Base-by-base conservation (phyloP, 2,797 vertebrate genomes). In the Tokudaia muenninki region DNA sequence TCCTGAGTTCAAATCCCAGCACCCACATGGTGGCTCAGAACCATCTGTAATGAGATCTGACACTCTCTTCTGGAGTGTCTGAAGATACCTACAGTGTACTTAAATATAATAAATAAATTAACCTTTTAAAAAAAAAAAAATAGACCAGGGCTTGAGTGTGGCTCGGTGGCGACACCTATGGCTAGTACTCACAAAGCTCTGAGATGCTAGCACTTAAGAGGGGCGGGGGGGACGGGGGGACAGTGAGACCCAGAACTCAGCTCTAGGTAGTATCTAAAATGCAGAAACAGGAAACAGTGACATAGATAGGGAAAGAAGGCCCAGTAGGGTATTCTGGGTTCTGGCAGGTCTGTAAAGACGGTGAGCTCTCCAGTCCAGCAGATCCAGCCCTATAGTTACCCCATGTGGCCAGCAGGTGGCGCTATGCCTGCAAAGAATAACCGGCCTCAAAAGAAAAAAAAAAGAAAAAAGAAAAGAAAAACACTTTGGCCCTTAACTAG, bases 391-490 rank as follows among this genome's bases (percentile, higher is more conserved):
- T 78, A 5, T 26, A 92, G 80, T 95, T 75, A 89, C 6, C 0
- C n/a, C 0, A 0, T 0, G 31, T 2, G 52, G 84, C 95, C 98
- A 96, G 96, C 2, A 94, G 95, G 89, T 97, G 97, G 96, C 96
- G 67, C 65, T 92, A 75, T 84, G 67, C 50, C 63, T 6, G 2
- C 61, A 91, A 67, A 95, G 55, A 29, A 10, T 84, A 90, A 52
- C 37, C 29, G 41, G 0, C 17, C 55, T 50, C 47, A 1, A 70
- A 26, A n/a, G 11, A 52, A 10, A 52, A 50, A 50, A 50, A 50
- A 50, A 10, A 52, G 11, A 52, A 52, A 52, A 52, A 52, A 52
- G 11, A 52, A 52, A 52, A 52, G 11, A 52, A 52, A 81, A 17
- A 81, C 37, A 13, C 12, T 57, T 22, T 14, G 9, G 19, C 0